A percentile compares a stretch with the other conserved stretches of the same genome.
Evolutionary conservation across 2,797 vertebrate genomes (phyloP).

Genomic region (Microchirus variegatus): DNA sequence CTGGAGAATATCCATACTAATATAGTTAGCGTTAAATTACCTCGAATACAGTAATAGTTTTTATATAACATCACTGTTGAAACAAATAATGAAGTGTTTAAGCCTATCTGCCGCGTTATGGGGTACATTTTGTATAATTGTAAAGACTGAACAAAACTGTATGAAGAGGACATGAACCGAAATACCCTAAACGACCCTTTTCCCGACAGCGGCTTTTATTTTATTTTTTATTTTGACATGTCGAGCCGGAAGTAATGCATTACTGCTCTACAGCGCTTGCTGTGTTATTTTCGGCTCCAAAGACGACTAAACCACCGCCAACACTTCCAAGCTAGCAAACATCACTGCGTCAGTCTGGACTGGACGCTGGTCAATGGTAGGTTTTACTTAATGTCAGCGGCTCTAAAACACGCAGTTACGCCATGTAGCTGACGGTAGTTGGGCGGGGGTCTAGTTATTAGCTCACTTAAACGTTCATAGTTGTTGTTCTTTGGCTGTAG

Average conservation of each 20-base stretch:
- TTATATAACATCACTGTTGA: no score
- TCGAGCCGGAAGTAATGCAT: conserved; percentile 12
- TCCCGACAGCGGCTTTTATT: conserved; percentile 17
- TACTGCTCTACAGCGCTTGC: fast-evolving
- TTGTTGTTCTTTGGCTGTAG: not conserved
- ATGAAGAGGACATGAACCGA: no score
- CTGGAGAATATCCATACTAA: no score
- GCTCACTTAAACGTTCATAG: conserved; percentile 10
- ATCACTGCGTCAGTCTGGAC: not conserved
- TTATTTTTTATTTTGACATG: conserved; percentile 33
- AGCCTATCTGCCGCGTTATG: no score
- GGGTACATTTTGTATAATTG: no score
- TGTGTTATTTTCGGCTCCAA: not conserved
- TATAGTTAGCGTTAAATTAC: no score
- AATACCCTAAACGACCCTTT: no score
- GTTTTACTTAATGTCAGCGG: not conserved
- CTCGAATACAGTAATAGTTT: no score
- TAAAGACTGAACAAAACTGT: no score
- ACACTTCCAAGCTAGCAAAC: conserved; percentile 11
- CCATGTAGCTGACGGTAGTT: not conserved
- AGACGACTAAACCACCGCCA: not conserved
- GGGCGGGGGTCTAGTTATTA: not conserved
- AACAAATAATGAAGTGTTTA: no score
- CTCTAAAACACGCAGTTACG: fast-evolving
- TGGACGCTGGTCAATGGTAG: conserved; percentile 2